Evolutionary conservation across 92 coral and sea anemone species (phyloP), one percentile per base, ranked within the genome.

Genomic region (Parazoanthus darwini): DNA sequence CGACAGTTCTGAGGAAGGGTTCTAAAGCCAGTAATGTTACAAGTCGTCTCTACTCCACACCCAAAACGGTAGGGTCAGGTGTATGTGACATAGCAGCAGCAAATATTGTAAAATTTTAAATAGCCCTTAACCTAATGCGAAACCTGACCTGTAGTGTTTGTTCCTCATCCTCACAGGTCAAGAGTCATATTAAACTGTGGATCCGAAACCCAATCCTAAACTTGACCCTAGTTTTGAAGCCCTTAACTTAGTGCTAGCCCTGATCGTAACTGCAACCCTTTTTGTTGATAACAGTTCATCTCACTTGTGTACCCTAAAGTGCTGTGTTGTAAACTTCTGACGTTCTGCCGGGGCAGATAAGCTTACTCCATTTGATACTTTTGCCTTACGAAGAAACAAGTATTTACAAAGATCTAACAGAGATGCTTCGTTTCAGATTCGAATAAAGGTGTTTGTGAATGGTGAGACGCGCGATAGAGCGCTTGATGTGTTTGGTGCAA

Each of bases 401-500:
- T 58, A 0, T 1, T 58, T 58, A 58, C 66, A 0, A 58, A 58
- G 4, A 58, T 42, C 42, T 23, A 82, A 36, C 5, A 20, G 36
- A 33, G 4, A 22, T 35, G 38, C 33, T 35, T 13, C 22, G 33
- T 38, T 80, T 22, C 76, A 95, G 98, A 90, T 95, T 36, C 95
- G 98, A 82, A 90, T 95, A n/a, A 84, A 90, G 39, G 98, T 94
- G 33, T 92, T 90, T 79, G 94, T 91, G 10, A 96, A 96, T 89
- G 97, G 98, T 6, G 94, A 95, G 79, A 85, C 92, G 13, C 88
- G 89, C 44, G 93, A 92, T 7, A 89, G 96, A 84, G 91, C 91
- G 76, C 94, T 91, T 25, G 92, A 86, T 18, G 98, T 95, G 79
- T 96, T 93, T 94, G 99, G 97, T 23, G 92, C 95, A 23, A 92